phyloP scores from a whole-genome alignment of 1,140 invertebrate genomes.

The Piezodorus guildinii region DNA sequence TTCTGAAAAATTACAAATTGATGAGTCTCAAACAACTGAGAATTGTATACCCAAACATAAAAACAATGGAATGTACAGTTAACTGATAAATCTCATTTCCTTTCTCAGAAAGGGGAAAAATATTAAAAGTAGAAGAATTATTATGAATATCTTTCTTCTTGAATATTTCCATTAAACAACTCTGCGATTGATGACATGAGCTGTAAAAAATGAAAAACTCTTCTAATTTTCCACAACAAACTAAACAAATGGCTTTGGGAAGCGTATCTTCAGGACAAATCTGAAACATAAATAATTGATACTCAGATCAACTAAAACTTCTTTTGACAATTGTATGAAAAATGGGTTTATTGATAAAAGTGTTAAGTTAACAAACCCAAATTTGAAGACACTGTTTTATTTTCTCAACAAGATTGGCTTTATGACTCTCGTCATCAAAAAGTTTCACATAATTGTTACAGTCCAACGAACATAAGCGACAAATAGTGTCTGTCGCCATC shows the following conservation, averaged over 20 bases:
- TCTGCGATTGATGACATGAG: constrained; percentile 21
- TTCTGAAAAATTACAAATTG: not conserved
- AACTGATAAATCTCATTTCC: not conserved
- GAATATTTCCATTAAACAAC: constrained; percentile 18
- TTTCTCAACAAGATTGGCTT: constrained; percentile 36
- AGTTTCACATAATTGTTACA: constrained; percentile 30
- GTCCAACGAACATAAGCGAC: constrained; percentile 26
- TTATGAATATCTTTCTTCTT: constrained; percentile 9
- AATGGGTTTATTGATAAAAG: not conserved
- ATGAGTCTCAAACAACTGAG: not conserved
- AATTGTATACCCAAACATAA: no score
- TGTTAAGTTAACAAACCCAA: constrained; percentile 31
- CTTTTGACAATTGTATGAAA: not conserved
- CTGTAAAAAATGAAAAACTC: constrained; percentile 25
- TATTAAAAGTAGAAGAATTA: not conserved
- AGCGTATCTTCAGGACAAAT: constrained; percentile 27
- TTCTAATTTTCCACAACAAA: constrained; percentile 28
- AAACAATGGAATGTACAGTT: not conserved
- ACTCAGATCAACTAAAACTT: not conserved
- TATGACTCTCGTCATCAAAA: constrained; percentile 37
- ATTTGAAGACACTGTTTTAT: constrained; percentile 40
- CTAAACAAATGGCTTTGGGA: constrained; percentile 28
- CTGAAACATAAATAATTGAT: constrained; percentile 21
- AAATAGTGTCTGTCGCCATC: constrained; percentile 30
- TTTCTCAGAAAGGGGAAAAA: constrained; percentile 2